Evolutionary conservation across 2,797 vertebrate genomes (phyloP), one percentile per base, ranked within the genome.

Genomic region (Triplophysa bombifrons): DNA sequence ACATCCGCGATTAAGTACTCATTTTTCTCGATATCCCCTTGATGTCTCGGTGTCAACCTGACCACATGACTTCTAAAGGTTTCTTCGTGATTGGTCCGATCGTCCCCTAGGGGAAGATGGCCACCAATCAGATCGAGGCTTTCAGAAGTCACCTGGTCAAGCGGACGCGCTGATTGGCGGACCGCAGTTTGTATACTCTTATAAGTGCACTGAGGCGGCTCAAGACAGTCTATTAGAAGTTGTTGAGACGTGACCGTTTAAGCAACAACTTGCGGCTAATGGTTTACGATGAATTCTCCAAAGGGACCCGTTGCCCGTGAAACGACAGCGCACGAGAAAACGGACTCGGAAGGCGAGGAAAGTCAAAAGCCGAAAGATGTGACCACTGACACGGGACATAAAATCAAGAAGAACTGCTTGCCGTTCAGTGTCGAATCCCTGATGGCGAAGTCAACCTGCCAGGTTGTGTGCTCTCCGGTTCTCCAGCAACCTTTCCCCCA

Each of bases 341-440:
- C 86, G 85, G 92, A 93, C 25, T 85, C 88, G 2, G 93, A 93
- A 41, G 86, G 86, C 74, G 93, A 93, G 78, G 93, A 92, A 3
- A 76, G 84, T 11, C 77, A 20, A 56, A 90, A 90, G 76, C 89
- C 91, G 4, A 91, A 86, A 89, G 93, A 93, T 78, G 88, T 90
- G 90, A 90, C 83, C 64, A 86, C 88, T 0, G 92, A 91, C 69
- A 92, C 90, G 82, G 93, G 89, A 89, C 91, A 86, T 87, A 94
- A 93, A 84, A 80, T 51, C 3, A 94, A 89, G 85, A 88, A 91
- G 83, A 91, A 76, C 87, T 87, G 90, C 76, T 92, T 95, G 64
- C 91, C 95, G 66, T 96, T 96, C 70, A 95, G 95, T 73, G 95
- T 96, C 11, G 94, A 96, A 84, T 94, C 95, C 83, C 85, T 95